A percentile compares a stretch with the other conserved stretches of the same genome.
Evolutionary conservation across 2,113 vertebrate genomes (phyloP).

Genomic region (Steatornis caripensis): DNA sequence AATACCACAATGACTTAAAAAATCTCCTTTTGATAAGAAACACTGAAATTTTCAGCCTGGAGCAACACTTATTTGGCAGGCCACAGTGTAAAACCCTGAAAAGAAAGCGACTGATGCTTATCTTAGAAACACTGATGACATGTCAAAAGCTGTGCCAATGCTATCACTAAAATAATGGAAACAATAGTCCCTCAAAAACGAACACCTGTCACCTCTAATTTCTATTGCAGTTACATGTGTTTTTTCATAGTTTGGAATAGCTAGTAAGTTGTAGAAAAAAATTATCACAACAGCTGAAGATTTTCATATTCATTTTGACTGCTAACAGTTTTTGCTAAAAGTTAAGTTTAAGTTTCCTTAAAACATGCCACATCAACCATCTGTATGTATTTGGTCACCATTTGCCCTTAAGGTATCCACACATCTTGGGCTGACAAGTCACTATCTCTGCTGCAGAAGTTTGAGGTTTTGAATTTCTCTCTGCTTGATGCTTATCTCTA

Average conservation of each 20-base stretch:
- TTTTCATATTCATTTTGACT: not conserved
- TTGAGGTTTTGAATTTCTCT: not conserved
- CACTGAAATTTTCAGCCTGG: not conserved
- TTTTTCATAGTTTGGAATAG: not conserved
- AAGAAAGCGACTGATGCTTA: not conserved
- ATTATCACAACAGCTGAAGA: not conserved
- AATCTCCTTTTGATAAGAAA: not conserved
- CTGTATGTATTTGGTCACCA: not conserved
- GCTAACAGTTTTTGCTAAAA: not conserved
- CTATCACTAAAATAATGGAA: not conserved
- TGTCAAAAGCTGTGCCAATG: not conserved
- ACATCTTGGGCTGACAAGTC: not conserved
- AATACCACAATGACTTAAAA: not conserved
- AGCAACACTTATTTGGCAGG: slow-evolving; percentile 16
- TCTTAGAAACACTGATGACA: slow-evolving; percentile 25
- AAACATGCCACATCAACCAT: not conserved
- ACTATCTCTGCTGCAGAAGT: not conserved
- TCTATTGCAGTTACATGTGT: not conserved
- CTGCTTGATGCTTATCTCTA: not conserved
- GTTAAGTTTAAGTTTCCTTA: not conserved
- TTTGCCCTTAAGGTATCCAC: not conserved
- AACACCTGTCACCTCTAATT: not conserved
- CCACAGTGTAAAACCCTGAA: not conserved
- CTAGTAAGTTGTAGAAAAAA: not conserved
- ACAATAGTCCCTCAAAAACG: not conserved